Percentiles rank a stretch among this genome's conserved stretches.
Conservation (phyloP, 1,140 invertebrate genomes). For the Trichogramma pretiosum region DNA sequence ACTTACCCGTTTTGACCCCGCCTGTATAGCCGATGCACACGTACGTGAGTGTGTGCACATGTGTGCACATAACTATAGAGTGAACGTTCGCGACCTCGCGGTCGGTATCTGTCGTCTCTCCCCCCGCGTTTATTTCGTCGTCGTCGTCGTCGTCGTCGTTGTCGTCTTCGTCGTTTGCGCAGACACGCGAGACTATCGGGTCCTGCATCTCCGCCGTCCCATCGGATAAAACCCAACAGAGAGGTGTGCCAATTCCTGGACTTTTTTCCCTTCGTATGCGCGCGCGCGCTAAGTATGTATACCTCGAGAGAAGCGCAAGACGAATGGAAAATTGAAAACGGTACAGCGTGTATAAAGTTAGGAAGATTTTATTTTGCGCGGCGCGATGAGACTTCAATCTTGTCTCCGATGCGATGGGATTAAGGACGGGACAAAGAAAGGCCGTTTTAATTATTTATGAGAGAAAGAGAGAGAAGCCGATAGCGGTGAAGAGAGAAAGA, state of each 20-base stretch:
- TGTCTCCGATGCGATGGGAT: constrained; percentile 2
- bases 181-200: background rate
- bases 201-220: too few relatives aligned
- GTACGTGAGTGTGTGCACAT: too few relatives aligned
- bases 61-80: too few relatives aligned
- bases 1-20: too few relatives aligned
- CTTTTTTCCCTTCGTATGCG: background rate
- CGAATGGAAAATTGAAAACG: constrained; percentile 17
- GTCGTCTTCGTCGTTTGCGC: background rate
- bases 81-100: too few relatives aligned
- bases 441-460: constrained; percentile 38
- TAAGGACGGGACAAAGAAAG: constrained; percentile 4
- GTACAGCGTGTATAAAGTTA: background rate
- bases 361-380: constrained; percentile 9
- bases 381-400: too few relatives aligned
- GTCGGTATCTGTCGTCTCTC: too few relatives aligned
- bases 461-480: constrained; percentile 15
- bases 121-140: too few relatives aligned
- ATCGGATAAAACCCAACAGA: constrained; percentile 10
- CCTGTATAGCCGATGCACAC: too few relatives aligned
- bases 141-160: too few relatives aligned
- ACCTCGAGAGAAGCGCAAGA: background rate
- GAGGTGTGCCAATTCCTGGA: constrained; percentile 11
- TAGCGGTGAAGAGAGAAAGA: constrained; percentile 6
- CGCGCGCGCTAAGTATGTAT: constrained; percentile 3